Conservation (phyloP, 30 jellyfish, hydroid and myxozoan genomes). For the Pelagia noctiluca region DNA sequence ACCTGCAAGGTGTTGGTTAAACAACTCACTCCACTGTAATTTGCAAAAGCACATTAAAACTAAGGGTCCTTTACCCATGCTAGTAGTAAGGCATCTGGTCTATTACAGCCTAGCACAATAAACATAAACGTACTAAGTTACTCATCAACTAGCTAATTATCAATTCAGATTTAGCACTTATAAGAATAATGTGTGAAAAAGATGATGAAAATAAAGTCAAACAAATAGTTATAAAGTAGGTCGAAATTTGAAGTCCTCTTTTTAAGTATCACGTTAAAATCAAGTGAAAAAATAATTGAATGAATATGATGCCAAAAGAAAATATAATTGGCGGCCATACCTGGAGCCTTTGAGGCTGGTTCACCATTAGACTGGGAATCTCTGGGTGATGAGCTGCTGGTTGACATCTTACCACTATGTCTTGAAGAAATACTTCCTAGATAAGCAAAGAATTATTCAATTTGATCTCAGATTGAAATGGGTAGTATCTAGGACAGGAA, state of each 20-base stretch:
- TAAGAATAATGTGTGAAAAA: not conserved
- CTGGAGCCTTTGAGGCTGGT: slow-evolving; percentile 8
- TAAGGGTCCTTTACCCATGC: not conserved
- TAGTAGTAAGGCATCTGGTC: no score
- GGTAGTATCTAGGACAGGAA: not conserved
- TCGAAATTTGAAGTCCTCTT: not conserved
- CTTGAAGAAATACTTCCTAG: slow-evolving; percentile 67
- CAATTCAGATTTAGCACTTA: not conserved
- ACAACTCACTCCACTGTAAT: not conserved
- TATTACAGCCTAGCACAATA: no score
- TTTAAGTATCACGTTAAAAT: not conserved
- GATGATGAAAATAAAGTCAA: not conserved
- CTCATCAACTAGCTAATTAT: no score
- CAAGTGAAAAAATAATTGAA: not conserved
- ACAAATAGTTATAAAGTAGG: no score
- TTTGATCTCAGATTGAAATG: not conserved
- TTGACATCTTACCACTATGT: slow-evolving; percentile 58
- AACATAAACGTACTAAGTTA: no score
- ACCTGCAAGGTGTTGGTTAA: not conserved
- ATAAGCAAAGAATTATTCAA: no score
- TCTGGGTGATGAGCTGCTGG: slow-evolving; percentile 71
- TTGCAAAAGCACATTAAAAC: not conserved
- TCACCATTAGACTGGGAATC: slow-evolving; percentile 62
- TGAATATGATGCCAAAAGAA: not conserved
- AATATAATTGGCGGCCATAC: not conserved